A percentile compares a stretch with the other conserved stretches of the same genome.
Evolutionary conservation across 2,113 vertebrate species (phyloP).

Genomic region (Chaenocephalus aceratus): DNA sequence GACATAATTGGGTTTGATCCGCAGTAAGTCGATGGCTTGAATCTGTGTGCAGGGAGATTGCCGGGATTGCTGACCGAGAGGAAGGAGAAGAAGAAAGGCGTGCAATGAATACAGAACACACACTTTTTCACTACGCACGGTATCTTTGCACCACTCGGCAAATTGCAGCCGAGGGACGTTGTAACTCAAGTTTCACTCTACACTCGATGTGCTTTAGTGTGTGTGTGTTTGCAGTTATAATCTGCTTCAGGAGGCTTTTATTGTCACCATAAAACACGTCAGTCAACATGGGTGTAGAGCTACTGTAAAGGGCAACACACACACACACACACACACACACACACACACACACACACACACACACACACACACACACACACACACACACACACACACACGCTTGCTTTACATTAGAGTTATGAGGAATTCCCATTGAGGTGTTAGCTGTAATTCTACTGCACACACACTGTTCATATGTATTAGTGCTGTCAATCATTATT

Average conservation of each 20-base stretch:
- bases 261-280: conserved; percentile 41
- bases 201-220: conserved; percentile 12
- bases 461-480: too few species aligned
- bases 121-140: conserved; percentile 6
- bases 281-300: conserved; percentile 13
- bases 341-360: too few species aligned
- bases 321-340: too few species aligned
- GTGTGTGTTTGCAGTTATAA: conserved; percentile 22
- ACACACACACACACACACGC: not conserved
- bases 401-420: too few species aligned
- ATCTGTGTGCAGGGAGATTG: conserved; percentile 46
- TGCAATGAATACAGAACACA: conserved; percentile 50
- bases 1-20: conserved; percentile 73
- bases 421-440: too few species aligned
- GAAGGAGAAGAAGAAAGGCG: conserved; percentile 17
- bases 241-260: conserved; percentile 40
- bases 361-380: not conserved
- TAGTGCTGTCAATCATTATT: too few species aligned
- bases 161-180: conserved; percentile 22
- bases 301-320: not conserved
- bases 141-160: conserved; percentile 25
- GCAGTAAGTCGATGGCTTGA: conserved; percentile 52
- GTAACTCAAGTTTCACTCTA: conserved; percentile 37
- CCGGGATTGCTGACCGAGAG: conserved; percentile 57
- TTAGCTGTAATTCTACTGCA: too few species aligned